These are phyloP conservation scores for Bufo bufo DNA, from an alignment of 2,113 vertebrate genomes.

Conservation along the genomic window DNA sequence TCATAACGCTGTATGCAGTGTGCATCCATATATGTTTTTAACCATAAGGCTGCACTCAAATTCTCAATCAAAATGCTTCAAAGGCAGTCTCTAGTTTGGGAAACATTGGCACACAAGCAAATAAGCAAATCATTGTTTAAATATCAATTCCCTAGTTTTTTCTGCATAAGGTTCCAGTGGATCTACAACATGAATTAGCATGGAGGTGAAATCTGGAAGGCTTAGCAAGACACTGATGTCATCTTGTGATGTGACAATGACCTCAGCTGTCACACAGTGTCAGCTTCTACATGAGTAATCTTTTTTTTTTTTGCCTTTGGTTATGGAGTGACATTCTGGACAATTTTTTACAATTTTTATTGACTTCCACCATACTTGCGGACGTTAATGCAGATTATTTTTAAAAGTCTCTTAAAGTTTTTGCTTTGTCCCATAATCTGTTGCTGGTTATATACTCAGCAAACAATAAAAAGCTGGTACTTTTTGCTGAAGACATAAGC, in stretches of 20 bases:
- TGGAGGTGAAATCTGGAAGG: background rate
- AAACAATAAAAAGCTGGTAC: background rate
- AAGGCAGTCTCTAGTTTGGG: no score
- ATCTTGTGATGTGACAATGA: background rate
- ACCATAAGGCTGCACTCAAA: no score
- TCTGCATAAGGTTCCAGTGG: background rate
- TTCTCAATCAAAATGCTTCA: no score
- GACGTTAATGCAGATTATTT: background rate
- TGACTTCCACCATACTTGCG: background rate
- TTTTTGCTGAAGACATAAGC: background rate
- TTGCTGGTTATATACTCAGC: background rate
- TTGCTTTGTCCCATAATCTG: background rate
- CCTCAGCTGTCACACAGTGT: background rate
- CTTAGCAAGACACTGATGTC: background rate
- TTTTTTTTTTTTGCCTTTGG: background rate
- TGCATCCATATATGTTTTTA: no score
- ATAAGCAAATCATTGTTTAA: no score
- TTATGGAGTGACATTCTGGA: background rate
- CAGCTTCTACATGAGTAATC: no score
- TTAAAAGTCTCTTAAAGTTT: background rate
- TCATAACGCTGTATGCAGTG: no score
- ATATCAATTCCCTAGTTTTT: background rate
- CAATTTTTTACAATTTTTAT: background rate
- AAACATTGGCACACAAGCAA: no score
- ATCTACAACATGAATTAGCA: background rate